Conservation (phyloP, 2,113 vertebrate genomes). For the Capricornis sumatraensis region DNA sequence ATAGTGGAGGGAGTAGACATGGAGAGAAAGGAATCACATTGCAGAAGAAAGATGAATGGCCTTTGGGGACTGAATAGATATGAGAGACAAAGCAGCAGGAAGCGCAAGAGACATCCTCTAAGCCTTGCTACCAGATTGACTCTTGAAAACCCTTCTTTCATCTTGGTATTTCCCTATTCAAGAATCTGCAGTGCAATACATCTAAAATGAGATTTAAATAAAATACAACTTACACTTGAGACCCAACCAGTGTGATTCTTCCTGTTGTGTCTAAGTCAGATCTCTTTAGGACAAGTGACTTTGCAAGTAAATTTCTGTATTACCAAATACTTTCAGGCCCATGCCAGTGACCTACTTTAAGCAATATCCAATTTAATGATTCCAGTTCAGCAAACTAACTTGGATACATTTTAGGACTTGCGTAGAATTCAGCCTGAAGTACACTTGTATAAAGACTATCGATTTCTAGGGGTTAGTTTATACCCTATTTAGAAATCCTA, state of each 20-base stretch:
- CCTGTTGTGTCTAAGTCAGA: slow-evolving; percentile 28
- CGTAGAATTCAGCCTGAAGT: slow-evolving; percentile 47
- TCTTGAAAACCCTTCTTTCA: slow-evolving; percentile 5
- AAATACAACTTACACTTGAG: slow-evolving; percentile 38
- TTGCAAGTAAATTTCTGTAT: slow-evolving; percentile 45
- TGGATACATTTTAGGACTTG: slow-evolving; percentile 43
- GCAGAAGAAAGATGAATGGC: not conserved
- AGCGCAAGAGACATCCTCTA: slow-evolving; percentile 18
- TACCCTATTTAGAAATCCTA: slow-evolving; percentile 21
- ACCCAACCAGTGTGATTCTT: slow-evolving; percentile 21
- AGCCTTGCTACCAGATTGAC: not conserved
- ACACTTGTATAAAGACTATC: slow-evolving; percentile 31
- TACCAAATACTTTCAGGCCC: slow-evolving; percentile 50
- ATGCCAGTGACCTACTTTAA: slow-evolving; percentile 57
- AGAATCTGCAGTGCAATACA: slow-evolving; percentile 14
- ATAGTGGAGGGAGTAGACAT: not conserved
- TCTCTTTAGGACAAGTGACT: slow-evolving; percentile 50
- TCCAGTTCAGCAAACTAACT: slow-evolving; percentile 47
- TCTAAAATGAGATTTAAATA: slow-evolving; percentile 52
- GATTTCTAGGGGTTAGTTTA: slow-evolving; percentile 25
- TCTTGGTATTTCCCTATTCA: slow-evolving; percentile 22
- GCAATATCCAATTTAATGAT: slow-evolving; percentile 55
- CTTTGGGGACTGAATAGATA: not conserved
- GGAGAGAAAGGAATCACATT: slow-evolving; percentile 8
- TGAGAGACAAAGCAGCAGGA: slow-evolving; percentile 13